phyloP scores from a whole-genome alignment of 2,113 vertebrate species.

The Cyanistes caeruleus region DNA sequence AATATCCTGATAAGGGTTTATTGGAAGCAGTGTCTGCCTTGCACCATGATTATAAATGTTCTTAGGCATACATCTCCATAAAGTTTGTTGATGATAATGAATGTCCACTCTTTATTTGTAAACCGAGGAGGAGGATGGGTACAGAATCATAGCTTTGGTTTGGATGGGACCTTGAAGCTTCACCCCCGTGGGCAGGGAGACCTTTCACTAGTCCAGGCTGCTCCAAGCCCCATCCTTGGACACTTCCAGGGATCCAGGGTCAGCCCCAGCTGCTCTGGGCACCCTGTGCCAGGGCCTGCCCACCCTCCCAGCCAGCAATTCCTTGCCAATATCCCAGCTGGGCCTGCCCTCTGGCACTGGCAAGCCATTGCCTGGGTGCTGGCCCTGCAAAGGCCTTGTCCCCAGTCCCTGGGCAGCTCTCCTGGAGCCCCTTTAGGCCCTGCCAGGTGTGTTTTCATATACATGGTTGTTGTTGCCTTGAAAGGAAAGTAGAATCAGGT shows the following conservation, averaged over 20 bases:
- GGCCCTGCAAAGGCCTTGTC: accelerated
- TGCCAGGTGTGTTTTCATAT: neutral
- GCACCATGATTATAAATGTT: neutral
- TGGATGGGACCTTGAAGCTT: neutral
- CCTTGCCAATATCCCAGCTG: accelerated
- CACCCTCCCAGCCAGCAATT: accelerated
- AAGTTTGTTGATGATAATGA: neutral
- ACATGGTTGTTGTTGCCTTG: accelerated
- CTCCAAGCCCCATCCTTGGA: neutral
- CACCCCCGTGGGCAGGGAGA: too few species aligned
- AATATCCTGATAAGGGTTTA: neutral
- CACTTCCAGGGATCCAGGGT: neutral
- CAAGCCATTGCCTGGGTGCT: neutral
- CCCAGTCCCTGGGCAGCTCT: neutral
- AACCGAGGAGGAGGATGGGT: neutral
- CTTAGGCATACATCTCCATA: neutral
- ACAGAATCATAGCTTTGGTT: neutral
- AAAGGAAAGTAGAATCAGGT: neutral
- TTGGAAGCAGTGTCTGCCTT: neutral
- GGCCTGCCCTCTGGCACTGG: accelerated
- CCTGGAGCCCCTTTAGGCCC: neutral
- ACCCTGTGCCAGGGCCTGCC: neutral
- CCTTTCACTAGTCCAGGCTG: accelerated
- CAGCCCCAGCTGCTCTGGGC: neutral
- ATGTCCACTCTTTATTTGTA: neutral